A percentile compares a stretch with the other conserved stretches of the same genome.
These are phyloP conservation scores for Aphidius gifuensis DNA, from an alignment of 1,140 invertebrate genomes.

Conservation along the genomic window DNA sequence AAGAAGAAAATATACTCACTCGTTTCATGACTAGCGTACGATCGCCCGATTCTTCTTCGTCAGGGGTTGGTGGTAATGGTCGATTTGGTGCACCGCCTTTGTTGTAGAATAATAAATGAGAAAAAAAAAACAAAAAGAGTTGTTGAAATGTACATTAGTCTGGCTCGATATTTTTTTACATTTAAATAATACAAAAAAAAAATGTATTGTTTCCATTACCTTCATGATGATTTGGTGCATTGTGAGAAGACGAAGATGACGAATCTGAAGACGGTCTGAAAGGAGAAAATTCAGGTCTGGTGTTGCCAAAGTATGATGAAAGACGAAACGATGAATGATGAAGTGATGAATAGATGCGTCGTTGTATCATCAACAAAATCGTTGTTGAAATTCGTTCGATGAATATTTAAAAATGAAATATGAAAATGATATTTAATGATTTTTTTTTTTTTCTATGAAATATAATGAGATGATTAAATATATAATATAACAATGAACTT, in stretches of 20 bases:
- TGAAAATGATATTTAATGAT: conserved; percentile 19
- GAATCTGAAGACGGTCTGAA: conserved; percentile 66
- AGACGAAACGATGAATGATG: conserved; percentile 36
- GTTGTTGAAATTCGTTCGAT: not conserved
- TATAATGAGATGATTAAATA: not conserved
- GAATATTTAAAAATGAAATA: conserved; percentile 19
- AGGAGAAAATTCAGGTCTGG: conserved; percentile 76
- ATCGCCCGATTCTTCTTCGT: conserved; percentile 82
- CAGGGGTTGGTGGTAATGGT: conserved; percentile 89
- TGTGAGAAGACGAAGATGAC: conserved; percentile 49
- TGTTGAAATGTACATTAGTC: not conserved
- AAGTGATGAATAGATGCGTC: conserved; percentile 33
- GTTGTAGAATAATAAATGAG: conserved; percentile 1
- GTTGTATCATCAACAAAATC: conserved; percentile 8
- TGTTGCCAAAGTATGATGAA: conserved; percentile 22
- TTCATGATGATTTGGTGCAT: conserved; percentile 57
- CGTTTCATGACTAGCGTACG: conserved; percentile 85
- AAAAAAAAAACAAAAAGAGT: conserved; percentile 2
- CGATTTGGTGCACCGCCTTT: conserved; percentile 78
- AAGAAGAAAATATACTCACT: conserved; percentile 60
- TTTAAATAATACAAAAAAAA: not conserved
- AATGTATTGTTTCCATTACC: conserved; percentile 42
- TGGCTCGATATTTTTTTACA: not conserved
- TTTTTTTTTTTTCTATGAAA: not conserved
- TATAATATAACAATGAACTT: conserved; percentile 54